phyloP scores from a whole-genome alignment of 2,113 vertebrate genomes.

The Gavia stellata region DNA sequence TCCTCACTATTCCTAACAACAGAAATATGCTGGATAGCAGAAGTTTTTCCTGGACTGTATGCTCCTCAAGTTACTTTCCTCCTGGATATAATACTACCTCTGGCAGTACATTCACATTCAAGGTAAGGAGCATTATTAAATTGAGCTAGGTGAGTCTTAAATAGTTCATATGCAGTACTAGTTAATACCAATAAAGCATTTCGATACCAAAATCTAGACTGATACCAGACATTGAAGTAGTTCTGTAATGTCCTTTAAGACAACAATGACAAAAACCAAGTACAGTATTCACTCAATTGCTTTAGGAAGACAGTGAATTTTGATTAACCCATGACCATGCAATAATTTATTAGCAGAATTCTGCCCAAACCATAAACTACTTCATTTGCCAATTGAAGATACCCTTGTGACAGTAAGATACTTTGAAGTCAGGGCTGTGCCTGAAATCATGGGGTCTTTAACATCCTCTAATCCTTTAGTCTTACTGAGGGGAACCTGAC shows the following conservation, averaged over 20 bases:
- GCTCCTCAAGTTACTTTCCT: background rate
- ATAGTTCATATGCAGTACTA: background rate
- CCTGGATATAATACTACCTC: background rate
- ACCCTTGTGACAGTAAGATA: background rate
- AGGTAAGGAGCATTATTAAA: background rate
- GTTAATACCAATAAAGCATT: background rate
- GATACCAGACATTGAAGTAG: background rate
- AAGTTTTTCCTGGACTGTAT: background rate
- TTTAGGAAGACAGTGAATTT: background rate
- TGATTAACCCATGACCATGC: background rate
- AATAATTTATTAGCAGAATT: background rate
- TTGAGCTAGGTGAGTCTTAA: background rate
- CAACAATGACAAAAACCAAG: background rate
- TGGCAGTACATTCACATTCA: background rate
- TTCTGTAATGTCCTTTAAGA: background rate
- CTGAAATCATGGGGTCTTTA: background rate
- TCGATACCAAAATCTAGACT: background rate
- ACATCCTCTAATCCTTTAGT: background rate
- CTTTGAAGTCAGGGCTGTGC: background rate
- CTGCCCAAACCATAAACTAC: background rate
- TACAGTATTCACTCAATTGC: background rate
- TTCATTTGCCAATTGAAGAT: background rate
- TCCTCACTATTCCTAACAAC: background rate
- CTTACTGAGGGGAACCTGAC: background rate
- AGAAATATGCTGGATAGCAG: background rate